Conservation (phyloP, 2,888 invertebrate species). For the Stenodera caucasica region DNA sequence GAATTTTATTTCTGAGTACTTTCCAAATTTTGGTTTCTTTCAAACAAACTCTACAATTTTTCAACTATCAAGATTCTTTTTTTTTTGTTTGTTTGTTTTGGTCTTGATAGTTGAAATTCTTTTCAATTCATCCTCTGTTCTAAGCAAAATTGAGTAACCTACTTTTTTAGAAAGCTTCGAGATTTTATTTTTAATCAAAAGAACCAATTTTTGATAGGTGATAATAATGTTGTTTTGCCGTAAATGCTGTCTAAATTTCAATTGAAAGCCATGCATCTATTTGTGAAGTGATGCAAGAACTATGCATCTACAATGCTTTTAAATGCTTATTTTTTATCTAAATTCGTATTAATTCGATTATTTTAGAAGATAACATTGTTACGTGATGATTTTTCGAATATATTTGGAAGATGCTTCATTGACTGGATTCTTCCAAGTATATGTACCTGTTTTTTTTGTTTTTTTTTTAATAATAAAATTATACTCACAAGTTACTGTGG, state of each 20-base stretch:
- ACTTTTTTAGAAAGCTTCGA: conserved; percentile 44
- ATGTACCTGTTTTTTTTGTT: no score
- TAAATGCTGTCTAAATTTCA: conserved; percentile 41
- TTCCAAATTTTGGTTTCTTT: background rate
- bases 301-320: conserved; percentile 10
- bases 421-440: no score
- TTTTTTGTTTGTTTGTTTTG: background rate
- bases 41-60: background rate
- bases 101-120: background rate
- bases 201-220: conserved; percentile 29
- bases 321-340: background rate
- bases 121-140: background rate
- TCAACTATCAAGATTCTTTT: background rate
- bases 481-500: conserved; percentile 23
- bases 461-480: no score
- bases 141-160: conserved; percentile 32
- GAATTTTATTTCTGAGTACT: background rate
- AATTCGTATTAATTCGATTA: background rate
- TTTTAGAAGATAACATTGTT: background rate
- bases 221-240: conserved; percentile 55
- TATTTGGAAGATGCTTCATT: no score
- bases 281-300: conserved; percentile 4
- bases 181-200: conserved; percentile 8
- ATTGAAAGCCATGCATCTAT: conserved; percentile 44
- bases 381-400: no score